Conservation (phyloP, 2,888 invertebrate genomes). For the Macrosoma leucophasiata region DNA sequence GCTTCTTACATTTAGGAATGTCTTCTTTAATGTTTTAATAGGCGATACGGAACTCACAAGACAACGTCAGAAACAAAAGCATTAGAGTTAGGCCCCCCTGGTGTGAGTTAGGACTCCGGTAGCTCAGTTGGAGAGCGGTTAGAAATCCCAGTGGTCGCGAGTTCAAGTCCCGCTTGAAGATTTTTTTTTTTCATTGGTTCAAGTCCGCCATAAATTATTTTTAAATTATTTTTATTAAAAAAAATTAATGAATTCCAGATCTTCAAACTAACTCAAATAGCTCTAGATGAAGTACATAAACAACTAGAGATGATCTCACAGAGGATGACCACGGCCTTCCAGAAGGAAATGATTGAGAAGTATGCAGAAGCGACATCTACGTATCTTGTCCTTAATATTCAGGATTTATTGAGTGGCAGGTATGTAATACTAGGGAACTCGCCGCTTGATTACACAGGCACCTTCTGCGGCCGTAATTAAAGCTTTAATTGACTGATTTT, state of each 20-base stretch:
- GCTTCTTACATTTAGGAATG: too few species aligned
- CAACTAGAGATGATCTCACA: constrained; percentile 40
- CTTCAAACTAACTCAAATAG: constrained; percentile 31
- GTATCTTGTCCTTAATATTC: constrained; percentile 29
- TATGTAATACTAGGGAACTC: constrained; percentile 23
- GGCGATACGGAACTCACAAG: too few species aligned
- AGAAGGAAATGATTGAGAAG: constrained; percentile 58
- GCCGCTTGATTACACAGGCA: too few species aligned
- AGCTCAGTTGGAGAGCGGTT: too few species aligned
- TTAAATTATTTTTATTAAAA: neutral
- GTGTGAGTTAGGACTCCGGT: too few species aligned
- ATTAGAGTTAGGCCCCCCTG: too few species aligned
- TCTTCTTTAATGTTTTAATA: too few species aligned
- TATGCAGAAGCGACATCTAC: constrained; percentile 46
- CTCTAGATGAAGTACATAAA: constrained; percentile 32
- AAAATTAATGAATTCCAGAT: constrained; percentile 33
- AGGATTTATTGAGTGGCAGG: constrained; percentile 47
- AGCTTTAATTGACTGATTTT: too few species aligned
- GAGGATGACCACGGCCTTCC: constrained; percentile 50
- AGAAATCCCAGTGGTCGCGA: too few species aligned
- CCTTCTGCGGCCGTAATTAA: too few species aligned
- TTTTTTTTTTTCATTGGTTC: neutral
- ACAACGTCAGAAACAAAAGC: too few species aligned
- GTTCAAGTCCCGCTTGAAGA: too few species aligned
- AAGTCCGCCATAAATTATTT: neutral